Conservation (phyloP, 2,888 invertebrate genomes). For the Phalera bucephala region DNA sequence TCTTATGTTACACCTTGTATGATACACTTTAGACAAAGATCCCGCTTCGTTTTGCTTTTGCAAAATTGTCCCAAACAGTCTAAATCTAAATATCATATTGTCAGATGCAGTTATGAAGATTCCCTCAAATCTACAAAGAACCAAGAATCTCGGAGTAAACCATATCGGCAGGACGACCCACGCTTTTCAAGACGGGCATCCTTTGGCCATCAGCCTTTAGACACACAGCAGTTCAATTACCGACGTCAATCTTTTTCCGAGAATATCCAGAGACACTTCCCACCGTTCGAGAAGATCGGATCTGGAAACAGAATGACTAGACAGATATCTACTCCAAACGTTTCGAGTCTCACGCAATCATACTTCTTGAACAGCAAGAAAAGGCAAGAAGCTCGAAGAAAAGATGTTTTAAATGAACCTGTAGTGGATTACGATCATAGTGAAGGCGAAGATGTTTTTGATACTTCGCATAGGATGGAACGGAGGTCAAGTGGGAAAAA, state of each 20-base stretch:
- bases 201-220: slow-evolving; percentile 63
- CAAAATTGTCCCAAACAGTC: background rate
- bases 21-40: too few species aligned
- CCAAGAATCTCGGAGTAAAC: slow-evolving; percentile 49
- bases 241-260: slow-evolving; percentile 74
- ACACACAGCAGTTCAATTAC: slow-evolving; percentile 53
- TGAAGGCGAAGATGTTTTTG: slow-evolving; percentile 73
- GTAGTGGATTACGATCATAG: slow-evolving; percentile 77
- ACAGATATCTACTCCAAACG: slow-evolving; percentile 68
- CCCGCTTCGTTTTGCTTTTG: too few species aligned
- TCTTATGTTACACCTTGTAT: too few species aligned
- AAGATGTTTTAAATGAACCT: slow-evolving; percentile 67
- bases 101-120: slow-evolving; percentile 89
- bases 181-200: slow-evolving; percentile 66
- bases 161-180: slow-evolving; percentile 47
- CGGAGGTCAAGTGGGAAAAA: slow-evolving; percentile 53
- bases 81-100: background rate
- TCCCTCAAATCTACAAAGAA: slow-evolving; percentile 87
- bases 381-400: slow-evolving; percentile 57
- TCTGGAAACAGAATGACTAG: slow-evolving; percentile 51
- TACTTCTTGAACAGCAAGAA: slow-evolving; percentile 60
- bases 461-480: slow-evolving; percentile 55
- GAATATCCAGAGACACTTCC: slow-evolving; percentile 67
- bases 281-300: slow-evolving; percentile 56
- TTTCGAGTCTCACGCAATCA: slow-evolving; percentile 54